Percentiles rank a stretch among this genome's conserved stretches.
Evolutionary conservation across 2,113 vertebrate species (phyloP).

Genomic region (Megalops atlanticus): DNA sequence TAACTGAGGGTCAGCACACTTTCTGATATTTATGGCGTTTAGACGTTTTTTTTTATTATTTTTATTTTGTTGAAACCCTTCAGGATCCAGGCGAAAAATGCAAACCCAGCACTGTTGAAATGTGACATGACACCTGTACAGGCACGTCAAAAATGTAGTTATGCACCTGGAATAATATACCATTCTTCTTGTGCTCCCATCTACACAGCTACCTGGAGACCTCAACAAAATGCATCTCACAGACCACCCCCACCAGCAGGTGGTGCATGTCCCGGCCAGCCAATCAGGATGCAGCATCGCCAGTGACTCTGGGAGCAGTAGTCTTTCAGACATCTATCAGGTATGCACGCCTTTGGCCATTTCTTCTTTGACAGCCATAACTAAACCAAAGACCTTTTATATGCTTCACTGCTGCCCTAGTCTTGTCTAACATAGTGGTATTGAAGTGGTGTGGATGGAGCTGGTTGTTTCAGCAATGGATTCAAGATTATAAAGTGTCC

Average conservation of each 20-base stretch:
- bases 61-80: not conserved
- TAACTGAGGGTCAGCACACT: not conserved
- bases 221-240: slow-evolving; percentile 96
- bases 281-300: slow-evolving; percentile 96
- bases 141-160: not conserved
- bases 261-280: slow-evolving; percentile 87
- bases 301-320: slow-evolving; percentile 97
- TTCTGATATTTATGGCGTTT: not conserved
- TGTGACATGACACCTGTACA: not conserved
- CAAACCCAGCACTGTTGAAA: not conserved
- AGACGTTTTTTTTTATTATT: not conserved
- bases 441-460: no score
- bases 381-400: not conserved
- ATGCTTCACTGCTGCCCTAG: not conserved
- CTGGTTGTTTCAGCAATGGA: no score
- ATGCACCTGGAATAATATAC: not conserved
- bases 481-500: no score
- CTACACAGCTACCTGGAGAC: slow-evolving; percentile 89
- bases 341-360: slow-evolving; percentile 56
- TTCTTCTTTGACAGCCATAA: not conserved
- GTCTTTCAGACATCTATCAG: slow-evolving; percentile 98
- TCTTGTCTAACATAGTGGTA: not conserved
- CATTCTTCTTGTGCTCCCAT: slow-evolving; percentile 42
- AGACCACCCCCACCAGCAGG: slow-evolving; percentile 86
- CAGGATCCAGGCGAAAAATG: not conserved